Evolutionary conservation across 1,140 invertebrate genomes (phyloP), one percentile per base, ranked within the genome.

Genomic region (Drosophila kepulauana): DNA sequence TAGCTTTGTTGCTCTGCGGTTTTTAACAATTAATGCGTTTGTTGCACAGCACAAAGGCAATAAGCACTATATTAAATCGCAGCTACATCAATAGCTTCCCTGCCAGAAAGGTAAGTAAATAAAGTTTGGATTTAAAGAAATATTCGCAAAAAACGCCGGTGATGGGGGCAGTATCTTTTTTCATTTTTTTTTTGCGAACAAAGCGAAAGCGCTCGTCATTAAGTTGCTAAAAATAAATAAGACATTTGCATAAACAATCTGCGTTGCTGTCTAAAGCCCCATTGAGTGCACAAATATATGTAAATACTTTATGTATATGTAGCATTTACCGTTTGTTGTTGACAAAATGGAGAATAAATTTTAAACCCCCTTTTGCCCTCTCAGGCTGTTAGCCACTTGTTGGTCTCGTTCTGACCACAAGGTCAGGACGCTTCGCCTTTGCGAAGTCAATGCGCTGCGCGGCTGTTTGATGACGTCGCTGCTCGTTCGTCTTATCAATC

Each of bases 201-300:
- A 75, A 78, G 28, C 35, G 15, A 61, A 75, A 59, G 7, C 16
- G 38, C 3, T 38, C 3, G 64, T 59, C 38, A 52, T 58, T 63
- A 58, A 43, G 10, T 16, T 62, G 56, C 80, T 87, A 88, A 72
- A 88, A 88, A 87, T 87, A 87, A 64, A 48, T 28, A 63, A 63
- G 33, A 33, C 6, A 76, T 86, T 79, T 77, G 84, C 82, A 87
- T 73, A 87, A 76, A 72, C 52, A 63, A 35, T 70, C 15, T 51
- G 35, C 28, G 35, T 57, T 46, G 43, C 72, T 59, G 30, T 41
- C 46, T 41, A 15, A 57, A 57, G 43, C 6, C 6, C 28, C 2
- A 8, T 25, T 45, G 57, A 49, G 7, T 75, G 59, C 67, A 75
- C 16, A 64, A 43, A 64, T 56, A 61, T 4, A 10, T 38, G 6